Conservation (phyloP, 2,113 vertebrate species). For the Ammodytes marinus region DNA sequence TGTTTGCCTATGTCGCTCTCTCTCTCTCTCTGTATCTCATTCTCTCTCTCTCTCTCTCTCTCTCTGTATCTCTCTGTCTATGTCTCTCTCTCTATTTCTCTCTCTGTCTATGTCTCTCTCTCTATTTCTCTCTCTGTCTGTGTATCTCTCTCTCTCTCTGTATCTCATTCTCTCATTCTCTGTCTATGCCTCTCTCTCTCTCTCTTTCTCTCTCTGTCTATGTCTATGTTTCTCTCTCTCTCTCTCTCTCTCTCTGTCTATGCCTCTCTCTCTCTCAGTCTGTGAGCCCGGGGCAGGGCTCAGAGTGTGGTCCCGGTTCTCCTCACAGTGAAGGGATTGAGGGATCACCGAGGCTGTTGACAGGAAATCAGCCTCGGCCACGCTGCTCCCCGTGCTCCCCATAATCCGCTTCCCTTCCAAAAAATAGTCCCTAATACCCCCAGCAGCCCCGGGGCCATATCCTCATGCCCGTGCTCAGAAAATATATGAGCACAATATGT, state of each 20-base stretch:
- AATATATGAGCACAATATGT: slow-evolving; percentile 49
- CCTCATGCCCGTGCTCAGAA: slow-evolving; percentile 59
- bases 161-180: slow-evolving; percentile 34
- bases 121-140: too few species aligned
- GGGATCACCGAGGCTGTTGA: slow-evolving; percentile 85
- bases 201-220: slow-evolving; percentile 24
- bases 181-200: slow-evolving; percentile 27
- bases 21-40: too few species aligned
- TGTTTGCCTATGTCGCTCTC: too few species aligned
- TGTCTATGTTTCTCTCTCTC: slow-evolving; percentile 32
- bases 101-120: too few species aligned
- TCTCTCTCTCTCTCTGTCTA: slow-evolving; percentile 23
- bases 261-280: slow-evolving; percentile 52
- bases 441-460: slow-evolving; percentile 78
- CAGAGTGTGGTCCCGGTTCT: slow-evolving; percentile 74
- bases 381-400: slow-evolving; percentile 74
- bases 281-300: slow-evolving; percentile 75
- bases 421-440: slow-evolving; percentile 86
- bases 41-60: too few species aligned
- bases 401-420: slow-evolving; percentile 85
- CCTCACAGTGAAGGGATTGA: slow-evolving; percentile 81
- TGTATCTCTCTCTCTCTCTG: too few species aligned
- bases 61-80: too few species aligned
- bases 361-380: slow-evolving; percentile 85
- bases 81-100: too few species aligned